Base-by-base conservation (phyloP, 1,140 invertebrate genomes). In the Tetragonula clypearis region DNA sequence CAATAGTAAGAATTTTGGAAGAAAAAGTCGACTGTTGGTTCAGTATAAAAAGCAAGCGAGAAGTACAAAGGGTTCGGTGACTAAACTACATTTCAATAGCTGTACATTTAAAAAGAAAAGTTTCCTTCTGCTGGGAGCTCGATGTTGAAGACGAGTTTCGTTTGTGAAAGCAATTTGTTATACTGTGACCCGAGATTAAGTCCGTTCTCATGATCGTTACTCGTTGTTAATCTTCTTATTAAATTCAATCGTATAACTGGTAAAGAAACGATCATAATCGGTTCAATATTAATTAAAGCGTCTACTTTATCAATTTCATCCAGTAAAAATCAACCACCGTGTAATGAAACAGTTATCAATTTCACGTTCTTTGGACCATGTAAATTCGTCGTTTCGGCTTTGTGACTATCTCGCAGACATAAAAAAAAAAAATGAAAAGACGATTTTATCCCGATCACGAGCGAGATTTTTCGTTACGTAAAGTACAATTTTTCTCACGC, bases 1-100 rank as follows among this genome's bases (percentile, higher is more conserved):
- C 2, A 21, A n/a, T 2, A 1, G 12, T 12, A 4, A 15, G 12
- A 56, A 75, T 75, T 49, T 75, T 56, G 53, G 53, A 30, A 30
- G 35, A 55, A 60, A 8, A 56, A 65, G 68, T 79, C 73, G 82
- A 84, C 82, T 53, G 77, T 79, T 65, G 41, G 19, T 77, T 84
- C 73, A 56, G 66, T 68, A 11, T 21, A 35, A 49, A 23, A 72
- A 79, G 82, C 76, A 17, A 21, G 41, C 17, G 56, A 79, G 77
- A 71, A 73, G 77, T 84, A 77, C 82, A 84, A 79, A 84, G 76
- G 82, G 82, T 84, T 79, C 68, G 30, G 23, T 30, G 82, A 41
- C 6, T 11, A 60, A 79, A 72, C 60, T 53, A 69, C 41, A 84
- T 72, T 49, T 79, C 21, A 12, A 26, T 55, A 71, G 65, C 65